A percentile compares a stretch with the other conserved stretches of the same genome.
phyloP scores from a whole-genome alignment of 2,797 vertebrate species.

The Thaleichthys pacificus region DNA sequence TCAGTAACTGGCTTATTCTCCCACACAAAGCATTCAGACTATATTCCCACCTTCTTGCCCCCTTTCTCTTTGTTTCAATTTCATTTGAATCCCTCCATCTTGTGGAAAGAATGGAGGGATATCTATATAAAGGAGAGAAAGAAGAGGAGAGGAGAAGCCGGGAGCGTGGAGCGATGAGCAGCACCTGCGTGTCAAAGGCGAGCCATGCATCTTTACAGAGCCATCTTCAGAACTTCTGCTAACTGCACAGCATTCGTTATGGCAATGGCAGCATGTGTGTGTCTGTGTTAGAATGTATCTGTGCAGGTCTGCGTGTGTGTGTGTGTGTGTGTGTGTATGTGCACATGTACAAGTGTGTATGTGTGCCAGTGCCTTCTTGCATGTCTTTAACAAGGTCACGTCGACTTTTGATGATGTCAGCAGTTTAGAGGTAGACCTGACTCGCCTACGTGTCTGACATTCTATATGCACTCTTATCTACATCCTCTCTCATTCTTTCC shows the following conservation, averaged over 20 bases:
- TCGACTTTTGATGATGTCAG: background rate
- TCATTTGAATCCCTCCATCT: background rate
- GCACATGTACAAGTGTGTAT: background rate
- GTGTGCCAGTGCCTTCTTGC: background rate
- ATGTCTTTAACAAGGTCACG: background rate
- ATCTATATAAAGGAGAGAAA: constrained; percentile 14
- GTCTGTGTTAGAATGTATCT: constrained; percentile 6
- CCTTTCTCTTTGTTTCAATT: background rate
- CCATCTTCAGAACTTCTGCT: background rate
- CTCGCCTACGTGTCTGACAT: too few species aligned
- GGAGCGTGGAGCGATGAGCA: background rate
- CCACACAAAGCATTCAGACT: background rate
- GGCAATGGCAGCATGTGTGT: constrained; percentile 2
- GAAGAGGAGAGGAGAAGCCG: constrained; percentile 6
- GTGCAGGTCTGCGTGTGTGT: constrained; percentile 1
- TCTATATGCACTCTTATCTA: background rate
- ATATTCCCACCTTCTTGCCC: background rate
- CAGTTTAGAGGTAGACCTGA: background rate
- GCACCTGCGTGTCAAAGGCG: background rate
- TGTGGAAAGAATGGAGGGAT: background rate
- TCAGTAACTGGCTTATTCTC: constrained; percentile 7
- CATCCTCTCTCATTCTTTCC: background rate
- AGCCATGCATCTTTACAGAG: too few species aligned
- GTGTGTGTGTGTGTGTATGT: background rate
- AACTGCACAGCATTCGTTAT: background rate